Conservation (phyloP, 2,113 vertebrate species). For the Circaetus cinerascens region DNA sequence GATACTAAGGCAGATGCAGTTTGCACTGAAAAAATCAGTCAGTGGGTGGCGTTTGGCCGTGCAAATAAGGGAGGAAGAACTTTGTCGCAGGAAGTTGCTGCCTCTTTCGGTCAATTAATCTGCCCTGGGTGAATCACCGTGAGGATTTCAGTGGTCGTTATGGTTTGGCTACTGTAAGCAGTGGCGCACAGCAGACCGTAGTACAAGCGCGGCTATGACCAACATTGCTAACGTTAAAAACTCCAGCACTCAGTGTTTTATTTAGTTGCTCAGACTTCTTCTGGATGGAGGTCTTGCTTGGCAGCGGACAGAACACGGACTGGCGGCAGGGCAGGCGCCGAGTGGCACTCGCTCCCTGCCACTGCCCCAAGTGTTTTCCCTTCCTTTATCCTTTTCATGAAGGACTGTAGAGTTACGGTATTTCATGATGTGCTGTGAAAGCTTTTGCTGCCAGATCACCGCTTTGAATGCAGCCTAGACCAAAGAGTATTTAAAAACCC, state of each 20-base stretch:
- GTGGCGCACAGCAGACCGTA: neutral
- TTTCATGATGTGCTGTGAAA: neutral
- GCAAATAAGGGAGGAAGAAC: neutral
- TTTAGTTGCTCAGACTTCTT: neutral
- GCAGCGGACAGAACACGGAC: neutral
- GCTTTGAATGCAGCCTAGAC: neutral
- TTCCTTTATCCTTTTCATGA: neutral
- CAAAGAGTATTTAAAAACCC: neutral
- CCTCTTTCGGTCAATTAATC: neutral
- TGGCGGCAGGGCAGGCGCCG: neutral
- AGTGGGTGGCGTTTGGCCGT: neutral
- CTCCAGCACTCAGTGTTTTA: neutral
- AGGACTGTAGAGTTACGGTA: neutral
- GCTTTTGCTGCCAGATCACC: neutral
- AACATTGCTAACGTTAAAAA: neutral
- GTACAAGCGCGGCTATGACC: neutral
- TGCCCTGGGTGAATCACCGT: neutral
- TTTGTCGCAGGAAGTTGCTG: neutral
- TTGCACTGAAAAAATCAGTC: neutral
- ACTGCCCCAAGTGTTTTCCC: neutral
- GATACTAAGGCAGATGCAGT: neutral
- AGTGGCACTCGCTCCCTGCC: rapidly evolving
- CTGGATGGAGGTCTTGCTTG: neutral
- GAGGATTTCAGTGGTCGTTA: neutral
- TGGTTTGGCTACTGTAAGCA: neutral